These are phyloP conservation scores for Cyclophora albipunctata DNA, from an alignment of 2,888 invertebrate genomes.

Conservation along the genomic window DNA sequence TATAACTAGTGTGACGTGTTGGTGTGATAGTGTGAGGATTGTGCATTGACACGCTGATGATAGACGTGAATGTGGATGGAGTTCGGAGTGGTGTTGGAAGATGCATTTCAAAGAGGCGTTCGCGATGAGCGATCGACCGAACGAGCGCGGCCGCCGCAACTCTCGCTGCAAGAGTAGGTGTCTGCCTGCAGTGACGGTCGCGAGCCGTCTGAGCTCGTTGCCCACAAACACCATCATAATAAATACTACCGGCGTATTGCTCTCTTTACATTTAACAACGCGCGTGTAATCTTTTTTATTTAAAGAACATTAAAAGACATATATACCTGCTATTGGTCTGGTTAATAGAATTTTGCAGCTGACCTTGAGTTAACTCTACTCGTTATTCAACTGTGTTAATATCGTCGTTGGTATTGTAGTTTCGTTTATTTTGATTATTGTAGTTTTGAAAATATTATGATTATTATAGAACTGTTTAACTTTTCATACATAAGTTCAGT, in stretches of 20 bases:
- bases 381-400: no score
- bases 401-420: no score
- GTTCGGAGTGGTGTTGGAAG: slow-evolving; percentile 65
- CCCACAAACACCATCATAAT: slow-evolving; percentile 28
- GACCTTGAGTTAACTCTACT: no score
- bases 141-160: slow-evolving; percentile 72
- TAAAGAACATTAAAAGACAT: no score
- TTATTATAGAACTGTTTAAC: no score
- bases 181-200: slow-evolving; percentile 39
- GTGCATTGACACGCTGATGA: slow-evolving; percentile 64
- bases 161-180: slow-evolving; percentile 73
- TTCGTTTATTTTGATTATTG: no score
- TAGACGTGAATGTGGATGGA: slow-evolving; percentile 71
- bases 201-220: slow-evolving; percentile 34
- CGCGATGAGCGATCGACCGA: slow-evolving; percentile 75
- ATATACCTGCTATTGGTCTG: no score
- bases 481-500: no score
- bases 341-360: no score
- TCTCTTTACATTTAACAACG: slow-evolving; percentile 14
- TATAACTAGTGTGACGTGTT: slow-evolving; percentile 45
- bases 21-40: slow-evolving; percentile 63
- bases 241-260: slow-evolving; percentile 21
- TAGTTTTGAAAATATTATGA: no score
- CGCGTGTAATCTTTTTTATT: slow-evolving; percentile 12
- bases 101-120: slow-evolving; percentile 75